phyloP scores from a whole-genome alignment of 2,797 vertebrate genomes.

The Pristis pectinata region DNA sequence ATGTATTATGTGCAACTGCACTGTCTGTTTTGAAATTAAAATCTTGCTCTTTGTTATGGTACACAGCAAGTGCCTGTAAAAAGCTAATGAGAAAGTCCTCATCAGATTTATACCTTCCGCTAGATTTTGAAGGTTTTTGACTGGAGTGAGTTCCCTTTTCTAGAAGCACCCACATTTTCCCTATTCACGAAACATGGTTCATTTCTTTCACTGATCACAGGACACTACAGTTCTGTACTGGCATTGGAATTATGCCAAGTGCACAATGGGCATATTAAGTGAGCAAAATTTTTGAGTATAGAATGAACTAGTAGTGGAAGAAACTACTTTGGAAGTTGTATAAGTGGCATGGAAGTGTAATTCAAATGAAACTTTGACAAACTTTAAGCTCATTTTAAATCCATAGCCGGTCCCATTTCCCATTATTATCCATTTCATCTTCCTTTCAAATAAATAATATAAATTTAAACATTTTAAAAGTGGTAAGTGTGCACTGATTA shows the following conservation, averaged over 20 bases:
- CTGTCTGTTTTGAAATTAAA: background rate
- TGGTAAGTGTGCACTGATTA: slow-evolving; percentile 33
- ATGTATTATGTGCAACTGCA: background rate
- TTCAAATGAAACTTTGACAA: slow-evolving; percentile 7
- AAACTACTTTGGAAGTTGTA: background rate
- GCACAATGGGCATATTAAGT: background rate
- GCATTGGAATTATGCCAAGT: background rate
- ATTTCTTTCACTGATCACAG: background rate
- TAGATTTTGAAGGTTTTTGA: background rate
- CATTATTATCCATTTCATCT: background rate
- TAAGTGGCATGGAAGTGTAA: background rate
- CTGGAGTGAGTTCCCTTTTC: background rate
- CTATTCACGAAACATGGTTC: background rate
- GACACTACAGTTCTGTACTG: background rate
- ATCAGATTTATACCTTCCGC: background rate
- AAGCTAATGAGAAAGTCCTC: background rate
- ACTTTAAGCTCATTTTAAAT: background rate
- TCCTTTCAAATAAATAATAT: slow-evolving; percentile 22
- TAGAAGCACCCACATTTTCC: background rate
- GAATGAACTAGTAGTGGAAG: background rate
- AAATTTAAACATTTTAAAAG: background rate
- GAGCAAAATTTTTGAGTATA: background rate
- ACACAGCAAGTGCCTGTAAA: background rate
- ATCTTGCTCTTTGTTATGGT: background rate
- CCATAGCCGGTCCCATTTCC: background rate